These are phyloP conservation scores for Palloptera scutellata DNA, from an alignment of 2,888 invertebrate species.

Conservation along the genomic window DNA sequence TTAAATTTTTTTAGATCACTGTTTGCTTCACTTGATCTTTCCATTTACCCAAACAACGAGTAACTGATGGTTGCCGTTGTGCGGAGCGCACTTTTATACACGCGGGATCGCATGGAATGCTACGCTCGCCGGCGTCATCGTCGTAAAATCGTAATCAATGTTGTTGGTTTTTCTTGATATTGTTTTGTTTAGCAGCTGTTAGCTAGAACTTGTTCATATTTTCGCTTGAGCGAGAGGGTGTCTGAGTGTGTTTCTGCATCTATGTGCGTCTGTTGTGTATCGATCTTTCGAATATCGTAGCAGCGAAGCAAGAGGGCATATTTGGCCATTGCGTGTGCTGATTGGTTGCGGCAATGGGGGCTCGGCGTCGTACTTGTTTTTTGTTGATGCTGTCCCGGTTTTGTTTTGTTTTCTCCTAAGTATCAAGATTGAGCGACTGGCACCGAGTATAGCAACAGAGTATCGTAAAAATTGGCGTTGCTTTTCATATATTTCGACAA, in stretches of 20 bases:
- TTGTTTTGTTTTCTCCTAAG: conserved; percentile 2
- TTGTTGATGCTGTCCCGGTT: conserved; percentile 1
- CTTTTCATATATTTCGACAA: too few species aligned
- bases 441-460: conserved; percentile 14
- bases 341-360: conserved; percentile 53
- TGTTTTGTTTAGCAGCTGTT: conserved; percentile 29
- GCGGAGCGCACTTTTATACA: conserved; percentile 55
- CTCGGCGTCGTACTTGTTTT: conserved; percentile 45
- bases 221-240: conserved; percentile 30
- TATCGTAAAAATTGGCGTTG: too few species aligned
- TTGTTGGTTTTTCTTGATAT: not conserved
- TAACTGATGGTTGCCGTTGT: conserved; percentile 53
- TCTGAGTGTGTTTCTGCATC: conserved; percentile 23
- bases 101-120: conserved; percentile 28
- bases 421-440: not conserved
- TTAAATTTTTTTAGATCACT: conserved; percentile 61
- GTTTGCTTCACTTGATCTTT: conserved; percentile 62
- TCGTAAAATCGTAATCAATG: not conserved
- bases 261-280: not conserved
- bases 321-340: conserved; percentile 41
- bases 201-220: conserved; percentile 45
- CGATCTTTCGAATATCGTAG: conserved; percentile 23
- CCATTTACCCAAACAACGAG: conserved; percentile 62
- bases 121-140: conserved; percentile 1
- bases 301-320: conserved; percentile 40